Base-by-base conservation (phyloP, 2,888 invertebrate genomes). In the Melitaea athalia region DNA sequence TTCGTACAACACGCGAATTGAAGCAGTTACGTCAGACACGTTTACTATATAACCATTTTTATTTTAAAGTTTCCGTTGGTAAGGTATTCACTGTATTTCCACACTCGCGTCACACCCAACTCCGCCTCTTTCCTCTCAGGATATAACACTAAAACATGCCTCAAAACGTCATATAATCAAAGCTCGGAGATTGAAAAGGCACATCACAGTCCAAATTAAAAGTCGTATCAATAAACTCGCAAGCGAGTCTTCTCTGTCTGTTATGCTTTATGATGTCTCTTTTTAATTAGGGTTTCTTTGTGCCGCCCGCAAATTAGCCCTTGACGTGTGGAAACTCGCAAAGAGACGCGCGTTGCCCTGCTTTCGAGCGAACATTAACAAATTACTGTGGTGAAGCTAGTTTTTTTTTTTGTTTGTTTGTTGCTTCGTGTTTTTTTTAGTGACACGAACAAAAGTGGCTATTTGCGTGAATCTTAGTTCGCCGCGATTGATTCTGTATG, bases 271-370 rank as follows among this genome's bases (percentile, higher is more conserved):
- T 88, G 89, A 84, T 83, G 88, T 87, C 88, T 81, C 79, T 89
- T 92, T 92, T 92, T 91, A 92, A 92, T 92, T 92, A 92, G 91
- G 90, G 87, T 84, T n/a, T 87, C 91, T 92, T 91, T 91, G 91
- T 91, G 63, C 59, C 83, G 81, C 81, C 81, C 81, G 86, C 82
- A 89, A 89, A 92, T 92, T 92, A 92, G 92, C 91, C 90, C 81
- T 80, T 80, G 86, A 87, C 83, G 86, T 88, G 87, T 81, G 88
- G 87, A 79, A 82, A 80, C 74, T 67, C 61, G 76, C 76, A 76
- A 77, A 76, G 77, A 74, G 71, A 72, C 70, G 65, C 70, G 65
- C 68, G 72, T 70, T 77, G 78, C 78, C 77, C 79, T 75, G 74
- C 72, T 78, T 79, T 76, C 73, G 55, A 55, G 75, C 70, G 72